Evolutionary conservation across 2,888 invertebrate genomes (phyloP).

Genomic region (Eupithecia centaureata): DNA sequence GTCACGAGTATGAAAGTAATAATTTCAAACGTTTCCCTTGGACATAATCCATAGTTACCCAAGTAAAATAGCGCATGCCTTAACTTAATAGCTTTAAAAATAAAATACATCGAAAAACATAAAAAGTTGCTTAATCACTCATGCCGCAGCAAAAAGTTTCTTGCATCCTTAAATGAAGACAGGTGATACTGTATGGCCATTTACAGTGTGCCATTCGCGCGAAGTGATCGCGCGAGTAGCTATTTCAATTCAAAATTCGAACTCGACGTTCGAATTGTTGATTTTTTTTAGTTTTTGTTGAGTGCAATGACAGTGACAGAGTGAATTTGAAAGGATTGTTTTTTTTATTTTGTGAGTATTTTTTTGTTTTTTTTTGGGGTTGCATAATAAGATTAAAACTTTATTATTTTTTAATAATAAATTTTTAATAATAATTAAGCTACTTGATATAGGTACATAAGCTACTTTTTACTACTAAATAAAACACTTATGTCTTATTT

Average conservation of each 20-base stretch:
- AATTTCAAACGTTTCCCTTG: not conserved
- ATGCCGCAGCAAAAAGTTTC: constrained; percentile 28
- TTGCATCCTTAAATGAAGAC: constrained; percentile 49
- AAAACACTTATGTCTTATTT: not conserved
- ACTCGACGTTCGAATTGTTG: constrained; percentile 13
- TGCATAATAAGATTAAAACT: not conserved
- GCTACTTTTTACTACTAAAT: not conserved
- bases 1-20: not conserved
- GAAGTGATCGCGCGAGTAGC: constrained; percentile 60
- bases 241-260: constrained; percentile 43
- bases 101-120: not conserved
- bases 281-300: constrained; percentile 34
- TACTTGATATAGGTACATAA: not conserved
- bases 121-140: constrained; percentile 10
- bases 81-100: not conserved
- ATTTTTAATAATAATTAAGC: constrained; percentile 4
- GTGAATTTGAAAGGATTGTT: constrained; percentile 38
- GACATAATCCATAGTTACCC: not conserved
- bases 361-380: constrained; percentile 20
- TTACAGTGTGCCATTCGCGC: constrained; percentile 67
- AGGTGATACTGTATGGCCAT: constrained; percentile 70
- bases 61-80: not conserved
- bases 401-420: constrained; percentile 25
- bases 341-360: constrained; percentile 36
- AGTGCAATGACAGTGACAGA: constrained; percentile 43